Evolutionary conservation across 2,797 vertebrate genomes (phyloP), one percentile per base, ranked within the genome.

Genomic region (Novumbra hubbsi): DNA sequence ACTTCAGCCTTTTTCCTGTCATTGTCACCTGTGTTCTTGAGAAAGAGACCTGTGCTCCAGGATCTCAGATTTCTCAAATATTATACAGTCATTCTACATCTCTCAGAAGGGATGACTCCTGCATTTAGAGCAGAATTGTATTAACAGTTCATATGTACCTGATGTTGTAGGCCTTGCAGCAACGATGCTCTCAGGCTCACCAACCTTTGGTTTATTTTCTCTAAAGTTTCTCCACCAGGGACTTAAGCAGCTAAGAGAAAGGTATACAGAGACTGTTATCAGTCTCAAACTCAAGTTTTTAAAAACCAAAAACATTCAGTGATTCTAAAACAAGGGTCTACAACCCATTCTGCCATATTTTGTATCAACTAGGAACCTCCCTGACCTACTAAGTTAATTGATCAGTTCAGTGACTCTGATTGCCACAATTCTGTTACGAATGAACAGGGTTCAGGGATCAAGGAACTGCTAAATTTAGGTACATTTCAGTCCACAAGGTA

Each of bases 131-230:
- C 16, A 50, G 67, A 28, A 28, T 24, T 2, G 2, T 49, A 14
- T 32, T 45, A 21, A 32, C 14, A 15, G 2, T n/a, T 16, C 28
- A 16, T 28, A 0, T 27, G 34, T 89, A 96, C 94, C 92, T 94
- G 90, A 81, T 83, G 85, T 52, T 92, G 91, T 3, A 89, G 88
- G 16, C 85, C 86, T 72, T 91, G 88, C 70, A 94, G 80, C 45
- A 96, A 81, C 49, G 95, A 85, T n/a, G 86, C 77, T 80, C 92
- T 90, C 24, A 96, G 86, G 70, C 88, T 92, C 50, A 95, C 95
- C 85, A 96, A 85, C 83, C 95, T 96, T 73, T 88, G 89, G 78
- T 96, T 96, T 82, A 96, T 95, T 78, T 94, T 90, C 77, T 96
- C 94, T 30, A 88, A 68, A 93, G 92, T 80, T 92, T 95, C 81